A percentile compares a stretch with the other conserved stretches of the same genome.
Conservation (phyloP, 2,888 invertebrate species). For the Drosophila antonietae region DNA sequence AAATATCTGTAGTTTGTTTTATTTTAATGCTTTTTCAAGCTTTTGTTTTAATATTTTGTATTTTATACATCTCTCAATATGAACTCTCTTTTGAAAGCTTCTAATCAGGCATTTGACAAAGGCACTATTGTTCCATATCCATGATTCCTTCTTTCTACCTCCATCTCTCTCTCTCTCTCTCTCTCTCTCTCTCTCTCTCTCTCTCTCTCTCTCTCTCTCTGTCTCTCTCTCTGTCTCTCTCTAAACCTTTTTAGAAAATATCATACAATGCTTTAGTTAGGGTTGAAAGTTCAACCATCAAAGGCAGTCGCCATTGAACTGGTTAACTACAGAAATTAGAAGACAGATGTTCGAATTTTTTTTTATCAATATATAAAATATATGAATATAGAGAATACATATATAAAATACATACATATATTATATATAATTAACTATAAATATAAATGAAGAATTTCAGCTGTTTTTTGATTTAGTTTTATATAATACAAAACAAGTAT, state of each 20-base stretch:
- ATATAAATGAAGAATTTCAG: too few species aligned
- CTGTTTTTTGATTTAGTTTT: too few species aligned
- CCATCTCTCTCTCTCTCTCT: background rate
- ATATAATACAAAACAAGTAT: too few species aligned
- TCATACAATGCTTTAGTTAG: conserved; percentile 3
- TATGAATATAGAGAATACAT: too few species aligned
- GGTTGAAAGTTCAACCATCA: conserved; percentile 11
- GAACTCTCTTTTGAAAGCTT: background rate
- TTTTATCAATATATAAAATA: too few species aligned
- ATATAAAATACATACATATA: too few species aligned
- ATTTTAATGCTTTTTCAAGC: too few species aligned
- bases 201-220: background rate
- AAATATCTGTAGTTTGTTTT: too few species aligned
- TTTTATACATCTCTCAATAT: background rate
- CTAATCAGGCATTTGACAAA: background rate
- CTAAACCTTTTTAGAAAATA: background rate
- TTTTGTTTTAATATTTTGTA: too few species aligned
- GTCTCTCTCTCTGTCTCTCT: background rate
- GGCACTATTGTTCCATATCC: background rate
- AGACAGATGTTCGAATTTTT: too few species aligned
- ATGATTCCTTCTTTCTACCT: background rate
- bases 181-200: background rate
- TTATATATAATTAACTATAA: too few species aligned
- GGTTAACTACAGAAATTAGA: too few species aligned
- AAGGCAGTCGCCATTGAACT: conserved; percentile 2